Evolutionary conservation across 2,888 invertebrate genomes (phyloP).

Genomic region (Drosophila anceps): DNA sequence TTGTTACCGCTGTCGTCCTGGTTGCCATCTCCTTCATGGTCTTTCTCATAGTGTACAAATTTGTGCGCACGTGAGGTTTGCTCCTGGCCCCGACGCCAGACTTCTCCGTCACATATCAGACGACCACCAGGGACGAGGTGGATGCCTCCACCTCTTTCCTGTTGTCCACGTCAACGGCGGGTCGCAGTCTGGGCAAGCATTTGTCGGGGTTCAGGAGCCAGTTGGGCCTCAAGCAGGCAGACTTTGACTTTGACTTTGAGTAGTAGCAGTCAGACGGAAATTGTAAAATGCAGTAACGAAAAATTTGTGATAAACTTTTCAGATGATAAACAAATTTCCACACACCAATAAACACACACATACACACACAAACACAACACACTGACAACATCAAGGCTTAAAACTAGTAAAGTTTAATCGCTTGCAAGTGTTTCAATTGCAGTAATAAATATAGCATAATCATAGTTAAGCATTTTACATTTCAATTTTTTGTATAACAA

Average conservation of each 20-base stretch:
- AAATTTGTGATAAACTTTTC: constrained; percentile 72
- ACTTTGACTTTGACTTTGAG: constrained; percentile 52
- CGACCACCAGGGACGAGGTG: constrained; percentile 61
- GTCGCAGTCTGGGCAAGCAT: constrained; percentile 76
- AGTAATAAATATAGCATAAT: constrained; percentile 43
- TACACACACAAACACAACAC: constrained; percentile 10
- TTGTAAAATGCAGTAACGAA: constrained; percentile 44
- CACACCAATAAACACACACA: constrained; percentile 22
- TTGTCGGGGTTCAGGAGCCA: constrained; percentile 85
- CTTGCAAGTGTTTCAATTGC: constrained; percentile 58
- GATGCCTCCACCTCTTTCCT: constrained; percentile 40
- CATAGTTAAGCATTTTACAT: constrained; percentile 40
- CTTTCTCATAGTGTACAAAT: constrained; percentile 91
- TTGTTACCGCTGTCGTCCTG: constrained; percentile 89
- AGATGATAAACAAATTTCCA: constrained; percentile 67
- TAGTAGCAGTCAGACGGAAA: constrained; percentile 39
- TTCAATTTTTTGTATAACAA: constrained; percentile 49
- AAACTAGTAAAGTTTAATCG: constrained; percentile 34
- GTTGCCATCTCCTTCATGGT: constrained; percentile 90
- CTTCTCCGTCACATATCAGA: constrained; percentile 83
- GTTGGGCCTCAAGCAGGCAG: constrained; percentile 78
- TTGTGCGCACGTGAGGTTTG: constrained; percentile 91
- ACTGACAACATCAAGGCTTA: constrained; percentile 36
- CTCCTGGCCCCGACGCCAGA: constrained; percentile 89
- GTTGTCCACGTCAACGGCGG: constrained; percentile 54